Conservation (phyloP, 2,888 invertebrate species). For the Coremacera marginata region DNA sequence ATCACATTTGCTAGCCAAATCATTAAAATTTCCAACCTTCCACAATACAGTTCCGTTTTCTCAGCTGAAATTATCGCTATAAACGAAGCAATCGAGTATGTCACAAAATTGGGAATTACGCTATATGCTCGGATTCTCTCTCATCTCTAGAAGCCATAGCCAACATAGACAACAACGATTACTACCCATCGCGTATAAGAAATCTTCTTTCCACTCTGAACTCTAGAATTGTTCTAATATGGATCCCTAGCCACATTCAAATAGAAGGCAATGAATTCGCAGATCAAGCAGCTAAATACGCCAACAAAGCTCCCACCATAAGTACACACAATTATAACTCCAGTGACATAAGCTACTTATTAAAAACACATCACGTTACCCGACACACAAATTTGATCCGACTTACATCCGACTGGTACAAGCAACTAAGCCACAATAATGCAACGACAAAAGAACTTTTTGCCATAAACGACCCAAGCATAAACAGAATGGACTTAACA, state of each 20-base stretch:
- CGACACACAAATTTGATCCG: background rate
- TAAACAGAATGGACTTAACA: too few species aligned
- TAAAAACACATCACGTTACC: background rate
- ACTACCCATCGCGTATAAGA: background rate
- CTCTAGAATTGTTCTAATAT: background rate
- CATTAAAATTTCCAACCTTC: too few species aligned
- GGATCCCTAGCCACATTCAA: conserved; percentile 1
- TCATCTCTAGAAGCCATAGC: conserved; percentile 11
- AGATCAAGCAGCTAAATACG: background rate
- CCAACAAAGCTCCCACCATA: background rate
- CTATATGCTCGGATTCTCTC: conserved; percentile 1
- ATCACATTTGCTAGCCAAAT: too few species aligned
- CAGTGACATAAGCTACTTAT: too few species aligned
- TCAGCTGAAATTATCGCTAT: background rate
- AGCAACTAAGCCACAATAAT: too few species aligned
- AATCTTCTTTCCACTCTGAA: background rate
- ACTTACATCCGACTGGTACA: too few species aligned
- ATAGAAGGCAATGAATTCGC: conserved; percentile 25
- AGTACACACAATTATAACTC: background rate
- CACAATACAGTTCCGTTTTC: too few species aligned
- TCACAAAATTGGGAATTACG: background rate
- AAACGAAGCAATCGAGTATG: background rate
- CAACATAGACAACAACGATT: conserved; percentile 8
- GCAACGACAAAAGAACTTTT: too few species aligned
- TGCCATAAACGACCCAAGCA: too few species aligned